Base-by-base conservation (phyloP, 2,113 vertebrate genomes). In the Aspiorhynchus laticeps region DNA sequence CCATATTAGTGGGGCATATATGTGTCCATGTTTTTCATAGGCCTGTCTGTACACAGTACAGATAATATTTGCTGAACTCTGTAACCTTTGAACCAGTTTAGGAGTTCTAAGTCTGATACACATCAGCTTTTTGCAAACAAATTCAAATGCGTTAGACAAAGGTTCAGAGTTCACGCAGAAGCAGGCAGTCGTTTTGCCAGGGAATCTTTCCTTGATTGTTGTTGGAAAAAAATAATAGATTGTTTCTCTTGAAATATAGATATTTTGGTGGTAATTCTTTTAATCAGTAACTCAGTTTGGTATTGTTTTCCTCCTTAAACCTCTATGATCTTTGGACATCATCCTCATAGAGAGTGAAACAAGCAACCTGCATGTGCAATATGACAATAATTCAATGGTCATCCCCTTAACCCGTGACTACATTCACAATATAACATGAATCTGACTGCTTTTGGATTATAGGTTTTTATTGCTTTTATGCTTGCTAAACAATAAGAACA, bases 11-110 rank as follows among this genome's bases (percentile, higher is more conserved):
- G 21, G 51, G 21, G 19, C 53, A 56, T 77, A 7, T 8, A 77
- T 77, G 21, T 76, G 74, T 80, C 14, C 7, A 10, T 26, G n/a
- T 43, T 81, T 43, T 43, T 43, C 38, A 3, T 43, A 43, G 14
- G 2, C 5, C 24, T 26, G 24, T 80, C 24, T 63, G 26, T 36
- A 85, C 19, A 53, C 43, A 48, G 14, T 12, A 38, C 26, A n/a
- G n/a, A 38, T 21, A 15, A 31, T 10, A 21, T 24, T 79, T 81
- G 15, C 78, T 65, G 71, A 56, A 26, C 46, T 86, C n/a, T 2
- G 28, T 69, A n/a, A 86, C 74, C 80, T 78, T 86, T 86, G 51
- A 84, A 67, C 88, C 41, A 65, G 74, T 77, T 74, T 28, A 80
- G 51, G 19, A 41, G 59, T 17, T 88, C 80, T 79, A 80, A 73